Evolutionary conservation across 2,797 vertebrate species (phyloP).

Genomic region (Syngnathus rostellatus): DNA sequence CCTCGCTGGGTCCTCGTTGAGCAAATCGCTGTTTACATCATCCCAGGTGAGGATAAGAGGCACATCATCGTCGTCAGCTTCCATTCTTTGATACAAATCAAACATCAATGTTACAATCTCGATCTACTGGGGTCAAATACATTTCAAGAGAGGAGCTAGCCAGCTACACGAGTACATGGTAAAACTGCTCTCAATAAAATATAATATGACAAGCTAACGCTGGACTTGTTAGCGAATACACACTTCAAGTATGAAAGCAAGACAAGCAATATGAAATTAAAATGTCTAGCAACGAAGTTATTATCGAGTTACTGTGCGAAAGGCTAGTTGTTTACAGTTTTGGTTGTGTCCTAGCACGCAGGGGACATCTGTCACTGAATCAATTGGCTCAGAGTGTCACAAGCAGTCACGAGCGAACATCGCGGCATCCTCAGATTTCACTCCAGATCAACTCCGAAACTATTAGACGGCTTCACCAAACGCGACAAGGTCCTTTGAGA

Average conservation of each 20-base stretch:
- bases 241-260: not conserved
- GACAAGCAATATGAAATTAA: not conserved
- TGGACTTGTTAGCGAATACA: constrained; percentile 6
- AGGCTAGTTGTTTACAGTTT: constrained; percentile 1
- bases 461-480: not conserved
- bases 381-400: constrained; percentile 25
- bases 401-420: constrained; percentile 30
- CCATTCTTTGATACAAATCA: constrained; percentile 48
- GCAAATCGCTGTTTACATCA: constrained; percentile 67
- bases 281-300: not conserved
- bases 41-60: constrained; percentile 92
- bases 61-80: constrained; percentile 88
- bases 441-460: not conserved
- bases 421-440: constrained; percentile 8
- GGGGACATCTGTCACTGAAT: constrained; percentile 28
- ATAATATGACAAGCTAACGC: constrained; percentile 1
- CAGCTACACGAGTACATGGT: constrained; percentile 13
- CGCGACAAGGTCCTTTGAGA: not conserved
- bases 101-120: constrained; percentile 4
- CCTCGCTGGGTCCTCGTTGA: constrained; percentile 63
- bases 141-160: not conserved
- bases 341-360: constrained; percentile 21
- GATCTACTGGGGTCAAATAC: not conserved
- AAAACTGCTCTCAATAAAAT: not conserved
- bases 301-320: not conserved